These are phyloP conservation scores for Rhinoderma darwinii DNA, from an alignment of 2,113 vertebrate species.

Conservation along the genomic window DNA sequence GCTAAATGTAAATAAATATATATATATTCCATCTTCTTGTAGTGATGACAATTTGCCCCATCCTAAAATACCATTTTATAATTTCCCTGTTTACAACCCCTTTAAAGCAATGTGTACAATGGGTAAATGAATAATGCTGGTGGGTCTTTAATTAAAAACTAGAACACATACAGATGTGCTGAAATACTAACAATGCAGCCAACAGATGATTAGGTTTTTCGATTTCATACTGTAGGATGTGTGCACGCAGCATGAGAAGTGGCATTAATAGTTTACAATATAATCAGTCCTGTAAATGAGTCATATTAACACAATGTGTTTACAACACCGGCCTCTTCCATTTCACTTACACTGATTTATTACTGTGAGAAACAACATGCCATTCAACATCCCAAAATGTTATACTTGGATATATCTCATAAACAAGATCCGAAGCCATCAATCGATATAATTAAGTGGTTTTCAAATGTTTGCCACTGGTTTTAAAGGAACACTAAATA, in stretches of 20 bases:
- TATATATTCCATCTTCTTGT: no score
- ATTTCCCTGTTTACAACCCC: neutral
- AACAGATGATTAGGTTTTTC: constrained; percentile 33
- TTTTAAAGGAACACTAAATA: no score
- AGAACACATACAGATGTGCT: constrained; percentile 44
- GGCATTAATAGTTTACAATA: constrained; percentile 24
- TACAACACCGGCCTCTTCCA: neutral
- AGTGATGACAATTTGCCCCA: neutral
- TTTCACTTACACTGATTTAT: constrained; percentile 16
- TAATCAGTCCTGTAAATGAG: constrained; percentile 18
- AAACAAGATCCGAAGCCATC: neutral
- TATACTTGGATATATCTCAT: neutral
- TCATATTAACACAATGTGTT: constrained; percentile 27
- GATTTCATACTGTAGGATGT: constrained; percentile 21
- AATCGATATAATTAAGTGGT: no score
- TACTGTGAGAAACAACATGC: neutral
- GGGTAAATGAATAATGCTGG: constrained; percentile 29
- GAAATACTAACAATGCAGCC: constrained; percentile 38
- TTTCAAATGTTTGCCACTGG: no score
- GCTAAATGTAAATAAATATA: no score
- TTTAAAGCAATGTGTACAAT: constrained; percentile 40
- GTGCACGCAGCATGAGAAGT: constrained; percentile 2
- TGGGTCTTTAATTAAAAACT: constrained; percentile 51
- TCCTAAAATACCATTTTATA: neutral
- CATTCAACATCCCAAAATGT: neutral